Evolutionary conservation across 2,888 invertebrate species (phyloP), one percentile per base, ranked within the genome.

Genomic region (Lithosia quadra): DNA sequence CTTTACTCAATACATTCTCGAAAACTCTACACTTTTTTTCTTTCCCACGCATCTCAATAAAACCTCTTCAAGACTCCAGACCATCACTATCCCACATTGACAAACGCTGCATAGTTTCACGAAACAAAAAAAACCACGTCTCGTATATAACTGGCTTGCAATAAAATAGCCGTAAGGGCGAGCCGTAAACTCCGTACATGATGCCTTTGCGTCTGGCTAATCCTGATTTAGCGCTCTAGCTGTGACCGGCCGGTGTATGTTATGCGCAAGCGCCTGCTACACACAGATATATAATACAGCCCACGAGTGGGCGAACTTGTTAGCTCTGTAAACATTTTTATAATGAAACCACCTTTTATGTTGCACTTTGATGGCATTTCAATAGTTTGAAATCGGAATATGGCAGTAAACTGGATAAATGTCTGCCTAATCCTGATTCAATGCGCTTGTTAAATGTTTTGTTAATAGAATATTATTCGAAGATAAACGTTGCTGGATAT

Each of bases 141-240:
- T 80, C 80, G 80, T 87, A 86, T 86, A 88, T 88, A 91, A 90
- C 83, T 85, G 87, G 84, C 78, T 83, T 80, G 89, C 86, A 88
- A 92, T 93, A 92, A 93, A 92, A 90, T 91, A 91, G 86, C 83
- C 84, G 85, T 86, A 87, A 82, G 82, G 84, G 80, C 79, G 82
- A 77, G 88, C 91, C 87, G 90, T 94, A 93, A 94, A 93, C 87
- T 91, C 87, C 81, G 81, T 85, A 88, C 86, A 89, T 87, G 89
- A 90, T 90, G 92, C 90, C 88, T 86, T 86, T 80, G 80, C 88
- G 92, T 92, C 90, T 77, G 75, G 83, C 91, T 95, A 94, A 95
- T 92, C 93, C 94, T 94, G 94, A 95, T 95, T 93, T 94, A 94
- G 91, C 91, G 88, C 80, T 83, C 85, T 86, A 83, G 87, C 86